Evolutionary conservation across 1,140 invertebrate species (phyloP).

Genomic region (Amphibalanus amphitrite): DNA sequence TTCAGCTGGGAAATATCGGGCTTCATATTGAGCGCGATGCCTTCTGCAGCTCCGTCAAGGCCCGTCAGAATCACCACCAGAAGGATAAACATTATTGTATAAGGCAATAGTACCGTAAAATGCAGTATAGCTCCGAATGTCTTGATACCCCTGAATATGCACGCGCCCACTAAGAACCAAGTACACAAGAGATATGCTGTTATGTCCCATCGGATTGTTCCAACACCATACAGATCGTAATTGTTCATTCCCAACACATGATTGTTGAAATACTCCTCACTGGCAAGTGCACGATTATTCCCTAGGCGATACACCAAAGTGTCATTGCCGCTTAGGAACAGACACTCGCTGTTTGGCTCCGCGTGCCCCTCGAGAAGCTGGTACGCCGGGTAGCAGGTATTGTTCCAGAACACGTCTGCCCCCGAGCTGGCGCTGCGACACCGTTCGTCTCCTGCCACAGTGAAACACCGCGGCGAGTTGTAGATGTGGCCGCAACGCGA

Average conservation of each 20-base stretch:
- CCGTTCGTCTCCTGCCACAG: not conserved
- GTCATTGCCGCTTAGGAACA: too few species aligned
- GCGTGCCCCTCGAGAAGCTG: not conserved
- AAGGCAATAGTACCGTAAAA: not conserved
- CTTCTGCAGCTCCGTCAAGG: constrained; percentile 17
- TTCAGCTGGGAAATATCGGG: constrained; percentile 22
- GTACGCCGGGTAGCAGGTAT: not conserved
- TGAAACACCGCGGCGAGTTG: constrained; percentile 35
- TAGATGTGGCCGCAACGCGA: constrained; percentile 51
- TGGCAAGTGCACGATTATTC: not conserved
- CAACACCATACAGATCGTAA: not conserved
- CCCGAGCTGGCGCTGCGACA: not conserved
- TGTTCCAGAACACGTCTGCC: not conserved
- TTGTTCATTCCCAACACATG: not conserved
- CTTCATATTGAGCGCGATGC: constrained; percentile 18
- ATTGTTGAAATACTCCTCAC: not conserved
- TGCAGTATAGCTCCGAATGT: not conserved
- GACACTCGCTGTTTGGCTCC: too few species aligned
- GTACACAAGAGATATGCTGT: not conserved
- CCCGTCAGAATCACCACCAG: not conserved
- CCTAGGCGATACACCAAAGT: too few species aligned
- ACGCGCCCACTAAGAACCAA: not conserved
- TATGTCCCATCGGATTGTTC: not conserved
- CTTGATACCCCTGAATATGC: not conserved
- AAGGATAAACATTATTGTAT: not conserved